Percentiles rank a stretch among this genome's conserved stretches.
Evolutionary conservation across 2,888 invertebrate species (phyloP).

Genomic region (Plebejus argus): DNA sequence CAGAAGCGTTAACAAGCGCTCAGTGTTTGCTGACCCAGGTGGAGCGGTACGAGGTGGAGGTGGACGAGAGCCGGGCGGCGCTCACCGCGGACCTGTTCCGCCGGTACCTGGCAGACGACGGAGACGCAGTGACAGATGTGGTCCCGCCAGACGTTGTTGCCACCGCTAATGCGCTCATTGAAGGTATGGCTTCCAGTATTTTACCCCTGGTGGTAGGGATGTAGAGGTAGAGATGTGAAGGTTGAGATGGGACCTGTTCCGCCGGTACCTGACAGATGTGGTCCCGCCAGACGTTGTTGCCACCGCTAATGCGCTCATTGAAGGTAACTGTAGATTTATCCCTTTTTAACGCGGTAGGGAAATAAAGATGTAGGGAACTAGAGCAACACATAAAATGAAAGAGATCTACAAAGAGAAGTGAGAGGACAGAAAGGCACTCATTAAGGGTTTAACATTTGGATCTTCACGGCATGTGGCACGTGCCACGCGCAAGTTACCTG

Average conservation of each 20-base stretch:
- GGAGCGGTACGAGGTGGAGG: constrained; percentile 95
- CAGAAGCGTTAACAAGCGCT: constrained; percentile 1
- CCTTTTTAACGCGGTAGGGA: no score
- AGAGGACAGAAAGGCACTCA: no score
- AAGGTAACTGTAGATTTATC: no score
- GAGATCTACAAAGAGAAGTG: no score
- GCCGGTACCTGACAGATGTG: constrained; percentile 75
- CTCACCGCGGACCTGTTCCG: constrained; percentile 85
- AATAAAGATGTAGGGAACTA: no score
- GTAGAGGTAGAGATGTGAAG: constrained; percentile 85
- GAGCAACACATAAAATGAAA: no score
- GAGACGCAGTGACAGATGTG: constrained; percentile 69
- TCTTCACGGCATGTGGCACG: no score
- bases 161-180: constrained; percentile 68
- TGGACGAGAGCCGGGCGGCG: constrained; percentile 92
- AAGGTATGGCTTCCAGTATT: constrained; percentile 52
- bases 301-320: constrained; percentile 54
- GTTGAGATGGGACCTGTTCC: constrained; percentile 89
- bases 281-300: constrained; percentile 60
- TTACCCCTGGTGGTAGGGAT: no score
- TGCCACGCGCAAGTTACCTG: no score
- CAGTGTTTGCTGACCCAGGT: constrained; percentile 53
- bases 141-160: constrained; percentile 60
- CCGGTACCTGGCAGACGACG: constrained; percentile 75
- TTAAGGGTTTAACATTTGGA: no score